Conservation (phyloP, 2,888 invertebrate species). For the Aleiodes testaceus region DNA sequence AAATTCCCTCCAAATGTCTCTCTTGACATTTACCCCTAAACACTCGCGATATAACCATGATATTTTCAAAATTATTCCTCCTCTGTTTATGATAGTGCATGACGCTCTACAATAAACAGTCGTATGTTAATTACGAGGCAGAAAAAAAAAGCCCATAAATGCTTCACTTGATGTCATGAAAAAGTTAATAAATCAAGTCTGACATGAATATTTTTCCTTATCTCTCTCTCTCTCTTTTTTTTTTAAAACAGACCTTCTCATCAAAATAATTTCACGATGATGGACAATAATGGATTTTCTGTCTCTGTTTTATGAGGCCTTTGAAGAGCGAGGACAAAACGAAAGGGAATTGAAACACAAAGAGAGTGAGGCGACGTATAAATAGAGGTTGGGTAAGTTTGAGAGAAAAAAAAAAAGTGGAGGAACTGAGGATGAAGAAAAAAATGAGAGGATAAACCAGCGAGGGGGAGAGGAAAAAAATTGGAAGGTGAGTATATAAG, state of each 20-base stretch:
- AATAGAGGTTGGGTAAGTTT: slow-evolving; percentile 35
- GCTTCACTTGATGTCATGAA: neutral
- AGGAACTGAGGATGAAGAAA: neutral
- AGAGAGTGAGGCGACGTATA: slow-evolving; percentile 35
- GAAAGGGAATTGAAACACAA: slow-evolving; percentile 37
- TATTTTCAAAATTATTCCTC: too few species aligned
- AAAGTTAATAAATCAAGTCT: neutral
- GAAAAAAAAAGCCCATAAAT: neutral
- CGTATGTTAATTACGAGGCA: neutral
- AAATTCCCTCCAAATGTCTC: too few species aligned
- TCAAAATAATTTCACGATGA: slow-evolving; percentile 16
- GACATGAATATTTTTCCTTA: neutral
- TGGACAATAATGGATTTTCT: slow-evolving; percentile 5
- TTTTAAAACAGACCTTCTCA: slow-evolving; percentile 1
- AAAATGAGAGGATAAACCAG: slow-evolving; percentile 19
- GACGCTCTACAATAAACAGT: neutral
- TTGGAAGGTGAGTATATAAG: slow-evolving; percentile 11
- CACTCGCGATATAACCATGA: too few species aligned
- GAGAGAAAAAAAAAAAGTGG: slow-evolving; percentile 6
- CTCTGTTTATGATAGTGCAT: neutral
- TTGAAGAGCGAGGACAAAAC: neutral
- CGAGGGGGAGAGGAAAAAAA: neutral
- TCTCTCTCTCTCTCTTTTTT: slow-evolving; percentile 10
- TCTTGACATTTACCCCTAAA: too few species aligned
- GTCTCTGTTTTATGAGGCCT: neutral